Conservation (phyloP, 2,113 vertebrate genomes). For the Tringa solitaria region DNA sequence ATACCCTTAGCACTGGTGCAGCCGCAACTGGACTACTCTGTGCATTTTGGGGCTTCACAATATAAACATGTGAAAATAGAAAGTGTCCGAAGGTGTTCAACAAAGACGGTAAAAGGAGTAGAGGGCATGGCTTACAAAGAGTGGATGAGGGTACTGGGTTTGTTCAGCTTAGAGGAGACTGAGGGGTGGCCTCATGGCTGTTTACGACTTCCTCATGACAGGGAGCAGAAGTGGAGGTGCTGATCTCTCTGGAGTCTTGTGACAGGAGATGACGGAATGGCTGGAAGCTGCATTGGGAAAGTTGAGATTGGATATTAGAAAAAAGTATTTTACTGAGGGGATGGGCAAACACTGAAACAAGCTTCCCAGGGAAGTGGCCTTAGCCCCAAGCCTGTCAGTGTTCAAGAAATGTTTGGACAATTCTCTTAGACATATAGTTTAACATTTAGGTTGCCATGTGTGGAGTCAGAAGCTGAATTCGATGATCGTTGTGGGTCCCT, state of each 20-base stretch:
- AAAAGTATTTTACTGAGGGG: not conserved
- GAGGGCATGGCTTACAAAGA: not conserved
- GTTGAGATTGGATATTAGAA: not conserved
- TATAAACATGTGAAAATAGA: not conserved
- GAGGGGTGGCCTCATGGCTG: not conserved
- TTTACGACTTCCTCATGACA: not conserved
- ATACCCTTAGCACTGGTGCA: not conserved
- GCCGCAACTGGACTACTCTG: not conserved
- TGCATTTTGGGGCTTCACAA: not conserved
- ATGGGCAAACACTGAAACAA: not conserved
- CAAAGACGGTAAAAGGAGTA: not conserved
- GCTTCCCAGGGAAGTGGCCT: not conserved
- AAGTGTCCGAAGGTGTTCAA: not conserved
- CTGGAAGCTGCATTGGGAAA: not conserved
- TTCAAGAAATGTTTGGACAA: not conserved
- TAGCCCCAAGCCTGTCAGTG: not conserved
- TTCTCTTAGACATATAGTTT: not conserved
- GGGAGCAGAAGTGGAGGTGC: not conserved
- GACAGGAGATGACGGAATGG: not conserved
- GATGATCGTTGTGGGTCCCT: rapidly evolving
- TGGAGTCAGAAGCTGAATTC: not conserved
- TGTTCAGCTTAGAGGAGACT: not conserved
- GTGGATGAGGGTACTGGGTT: not conserved
- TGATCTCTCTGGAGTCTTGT: not conserved
- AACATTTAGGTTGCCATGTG: not conserved